Percentiles rank a stretch among this genome's conserved stretches.
These are phyloP conservation scores for Polietes domitor DNA, from an alignment of 2,888 invertebrate species.

Conservation along the genomic window DNA sequence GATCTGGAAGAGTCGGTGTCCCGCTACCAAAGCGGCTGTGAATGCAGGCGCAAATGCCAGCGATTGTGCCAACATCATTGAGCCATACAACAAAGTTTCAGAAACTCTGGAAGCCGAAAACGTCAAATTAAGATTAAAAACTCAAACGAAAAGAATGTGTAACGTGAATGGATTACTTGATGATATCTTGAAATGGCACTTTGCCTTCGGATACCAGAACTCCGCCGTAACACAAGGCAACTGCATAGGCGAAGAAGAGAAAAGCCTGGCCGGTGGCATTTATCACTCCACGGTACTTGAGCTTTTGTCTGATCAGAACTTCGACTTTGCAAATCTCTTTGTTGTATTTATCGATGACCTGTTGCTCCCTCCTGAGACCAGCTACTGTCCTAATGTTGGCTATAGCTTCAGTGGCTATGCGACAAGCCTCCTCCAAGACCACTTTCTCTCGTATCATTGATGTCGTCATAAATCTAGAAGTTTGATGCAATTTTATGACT, in stretches of 20 bases:
- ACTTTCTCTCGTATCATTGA: conserved; percentile 84
- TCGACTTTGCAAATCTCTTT: conserved; percentile 83
- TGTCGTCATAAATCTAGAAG: conserved; percentile 82
- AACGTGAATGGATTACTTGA: conserved; percentile 83
- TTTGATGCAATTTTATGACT: not conserved
- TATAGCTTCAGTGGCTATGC: conserved; percentile 89
- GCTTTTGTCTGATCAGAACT: conserved; percentile 82
- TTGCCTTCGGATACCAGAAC: conserved; percentile 85
- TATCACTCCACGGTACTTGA: conserved; percentile 85
- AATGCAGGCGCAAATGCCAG: conserved; percentile 90
- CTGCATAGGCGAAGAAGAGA: conserved; percentile 88
- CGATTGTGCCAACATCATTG: conserved; percentile 91
- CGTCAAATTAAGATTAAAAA: not conserved
- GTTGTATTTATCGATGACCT: conserved; percentile 84
- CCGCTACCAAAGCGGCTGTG: conserved; percentile 87
- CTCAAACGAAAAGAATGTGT: not conserved
- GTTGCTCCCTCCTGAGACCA: conserved; percentile 85
- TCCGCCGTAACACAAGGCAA: conserved; percentile 88
- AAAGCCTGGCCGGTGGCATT: conserved; percentile 88
- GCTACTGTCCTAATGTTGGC: conserved; percentile 87
- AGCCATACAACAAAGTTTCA: conserved; percentile 89
- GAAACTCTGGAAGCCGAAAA: conserved; percentile 83
- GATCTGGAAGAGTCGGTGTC: conserved; percentile 86
- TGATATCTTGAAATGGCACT: conserved; percentile 85
- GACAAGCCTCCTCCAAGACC: conserved; percentile 86